Conservation (phyloP, 2,888 invertebrate genomes). For the Aromia moschata region DNA sequence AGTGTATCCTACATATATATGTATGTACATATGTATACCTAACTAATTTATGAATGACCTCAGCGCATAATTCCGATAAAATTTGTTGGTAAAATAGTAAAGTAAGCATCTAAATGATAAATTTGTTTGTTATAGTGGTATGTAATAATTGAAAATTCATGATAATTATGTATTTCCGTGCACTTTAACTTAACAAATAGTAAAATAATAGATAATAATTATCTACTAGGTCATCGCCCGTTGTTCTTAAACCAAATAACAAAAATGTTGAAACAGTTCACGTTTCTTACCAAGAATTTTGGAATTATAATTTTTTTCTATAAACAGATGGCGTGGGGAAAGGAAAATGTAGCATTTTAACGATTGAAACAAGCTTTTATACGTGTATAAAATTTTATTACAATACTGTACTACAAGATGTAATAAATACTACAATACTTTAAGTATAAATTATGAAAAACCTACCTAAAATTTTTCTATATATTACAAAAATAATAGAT, state of each 20-base stretch:
- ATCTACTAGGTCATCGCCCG: background rate
- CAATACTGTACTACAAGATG: constrained; percentile 1
- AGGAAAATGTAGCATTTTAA: too few relatives aligned
- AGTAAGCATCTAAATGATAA: background rate
- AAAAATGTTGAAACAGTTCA: background rate
- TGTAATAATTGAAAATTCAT: background rate
- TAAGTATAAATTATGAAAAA: constrained; percentile 2
- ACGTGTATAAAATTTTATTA: constrained; percentile 8
- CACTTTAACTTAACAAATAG: background rate
- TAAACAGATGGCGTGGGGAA: too few relatives aligned
- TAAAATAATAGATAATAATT: background rate
- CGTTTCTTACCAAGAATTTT: background rate
- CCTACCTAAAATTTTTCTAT: too few relatives aligned
- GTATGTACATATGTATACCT: too few relatives aligned
- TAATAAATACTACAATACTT: constrained; percentile 15
- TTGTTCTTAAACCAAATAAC: too few relatives aligned
- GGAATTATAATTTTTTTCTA: too few relatives aligned
- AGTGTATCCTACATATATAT: too few relatives aligned
- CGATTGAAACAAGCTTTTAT: too few relatives aligned
- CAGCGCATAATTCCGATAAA: background rate
- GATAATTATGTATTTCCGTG: background rate
- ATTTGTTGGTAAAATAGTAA: background rate
- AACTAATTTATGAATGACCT: background rate
- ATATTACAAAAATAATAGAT: too few relatives aligned
- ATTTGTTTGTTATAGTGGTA: background rate